Evolutionary conservation across 2,113 vertebrate genomes (phyloP), one percentile per base, ranked within the genome.

Genomic region (Pangasianodon hypophthalmus): DNA sequence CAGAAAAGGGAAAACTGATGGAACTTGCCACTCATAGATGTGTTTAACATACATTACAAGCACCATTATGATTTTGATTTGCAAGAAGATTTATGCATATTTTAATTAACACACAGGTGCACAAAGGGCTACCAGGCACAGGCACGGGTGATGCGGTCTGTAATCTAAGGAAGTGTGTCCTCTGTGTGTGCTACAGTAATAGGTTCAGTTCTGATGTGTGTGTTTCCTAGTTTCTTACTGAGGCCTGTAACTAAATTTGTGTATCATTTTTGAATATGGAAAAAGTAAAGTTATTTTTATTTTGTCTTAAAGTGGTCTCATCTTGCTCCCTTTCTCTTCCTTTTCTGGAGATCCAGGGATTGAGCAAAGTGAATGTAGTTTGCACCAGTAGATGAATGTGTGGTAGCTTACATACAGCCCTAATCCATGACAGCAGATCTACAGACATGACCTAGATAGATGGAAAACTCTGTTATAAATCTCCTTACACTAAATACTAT

Each of bases 321-420:
- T 2, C 19, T 32, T 41, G 46, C 52, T 52, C 4, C 11, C 37
- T 50, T 14, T 69, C 6, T 73, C 10, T 56, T 29, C 16, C 88
- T 83, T 75, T 14, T 56, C 87, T 32, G 24, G 91, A 91, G 91
- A 92, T 93, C 93, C 84, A 84, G 88, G 82, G 91, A 71, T 88
- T 88, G 80, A 91, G 88, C 90, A 91, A 89, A 91, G 90, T 91
- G 92, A 93, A 93, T 94, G 92, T 93, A 92, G 94, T 94, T 92
- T 93, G 46, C 21, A 54, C 6, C 56, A 19, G 24, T 29, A 41
- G 44, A 50, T 46, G 69, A 84, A 87, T 62, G 41, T 67, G n/a
- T 16, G 77, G 86, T 75, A 83, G 44, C 67, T 89, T 10, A n/a
- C 73, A 7, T 85, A 41, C 48, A 37, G 58, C 29, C 13, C 6